Evolutionary conservation across 2,113 vertebrate genomes (phyloP).

Genomic region (Okapia johnstoni): DNA sequence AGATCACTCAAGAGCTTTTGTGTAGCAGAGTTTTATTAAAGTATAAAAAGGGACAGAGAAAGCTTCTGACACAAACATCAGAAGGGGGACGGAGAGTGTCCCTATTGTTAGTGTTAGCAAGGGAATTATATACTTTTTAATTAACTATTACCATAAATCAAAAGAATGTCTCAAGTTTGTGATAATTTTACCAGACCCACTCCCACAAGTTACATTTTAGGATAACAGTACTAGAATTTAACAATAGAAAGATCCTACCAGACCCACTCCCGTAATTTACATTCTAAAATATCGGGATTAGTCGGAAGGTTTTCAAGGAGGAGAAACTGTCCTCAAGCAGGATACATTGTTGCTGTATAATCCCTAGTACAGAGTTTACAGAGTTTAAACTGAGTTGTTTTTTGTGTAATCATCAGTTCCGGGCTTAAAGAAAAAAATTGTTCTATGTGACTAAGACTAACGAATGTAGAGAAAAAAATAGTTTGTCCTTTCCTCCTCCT

Average conservation of each 20-base stretch:
- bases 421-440: not conserved
- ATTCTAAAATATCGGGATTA: not conserved
- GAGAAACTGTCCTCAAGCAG: no score
- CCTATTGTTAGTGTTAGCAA: not conserved
- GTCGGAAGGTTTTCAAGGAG: no score
- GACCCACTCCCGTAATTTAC: not conserved
- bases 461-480: not conserved
- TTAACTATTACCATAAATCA: not conserved
- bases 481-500: not conserved
- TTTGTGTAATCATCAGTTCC: not conserved
- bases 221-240: not conserved
- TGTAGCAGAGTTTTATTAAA: not conserved
- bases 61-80: not conserved
- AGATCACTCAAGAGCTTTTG: not conserved
- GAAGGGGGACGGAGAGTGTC: not conserved
- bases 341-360: no score
- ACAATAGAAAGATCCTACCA: not conserved
- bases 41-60: not conserved
- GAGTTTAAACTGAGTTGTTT: not conserved
- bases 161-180: not conserved
- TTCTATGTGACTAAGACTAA: not conserved
- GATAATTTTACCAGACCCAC: not conserved
- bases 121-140: not conserved
- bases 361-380: not conserved
- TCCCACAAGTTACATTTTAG: not conserved